Evolutionary conservation across 2,113 vertebrate species (phyloP).

Genomic region (Nestor notabilis): DNA sequence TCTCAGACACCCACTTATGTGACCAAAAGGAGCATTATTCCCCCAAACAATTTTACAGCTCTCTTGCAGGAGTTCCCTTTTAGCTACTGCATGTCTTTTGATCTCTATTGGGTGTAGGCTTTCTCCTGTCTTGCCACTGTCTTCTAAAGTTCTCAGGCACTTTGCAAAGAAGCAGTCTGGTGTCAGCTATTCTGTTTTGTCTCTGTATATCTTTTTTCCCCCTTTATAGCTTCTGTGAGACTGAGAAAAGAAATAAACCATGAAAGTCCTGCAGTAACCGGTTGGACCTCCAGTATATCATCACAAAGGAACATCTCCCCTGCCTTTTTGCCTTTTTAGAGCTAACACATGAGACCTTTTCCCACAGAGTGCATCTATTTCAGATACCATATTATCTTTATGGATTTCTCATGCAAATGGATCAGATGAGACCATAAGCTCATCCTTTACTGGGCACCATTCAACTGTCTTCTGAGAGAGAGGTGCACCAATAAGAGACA

Average conservation of each 20-base stretch:
- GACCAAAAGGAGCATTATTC: neutral
- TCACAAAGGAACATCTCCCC: neutral
- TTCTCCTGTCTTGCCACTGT: neutral
- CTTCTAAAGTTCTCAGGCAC: neutral
- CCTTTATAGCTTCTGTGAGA: neutral
- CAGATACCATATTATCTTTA: neutral
- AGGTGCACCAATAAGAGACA: neutral
- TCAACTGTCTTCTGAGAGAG: neutral
- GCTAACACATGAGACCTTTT: neutral
- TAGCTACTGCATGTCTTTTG: slow-evolving; percentile 5
- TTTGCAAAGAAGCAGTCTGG: neutral
- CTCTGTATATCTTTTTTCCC: neutral
- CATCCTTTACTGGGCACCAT: neutral
- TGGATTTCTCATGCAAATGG: neutral
- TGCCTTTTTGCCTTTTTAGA: neutral
- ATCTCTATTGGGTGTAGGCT: neutral
- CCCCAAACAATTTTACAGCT: slow-evolving; percentile 1
- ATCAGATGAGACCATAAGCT: neutral
- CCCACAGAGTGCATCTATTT: neutral
- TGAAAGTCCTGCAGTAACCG: neutral
- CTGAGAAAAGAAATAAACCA: neutral
- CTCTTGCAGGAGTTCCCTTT: neutral
- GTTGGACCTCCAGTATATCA: neutral
- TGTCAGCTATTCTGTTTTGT: neutral
- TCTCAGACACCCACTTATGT: slow-evolving; percentile 3